Conservation (phyloP, 2,113 vertebrate species). For the Megaleporinus macrocephalus region DNA sequence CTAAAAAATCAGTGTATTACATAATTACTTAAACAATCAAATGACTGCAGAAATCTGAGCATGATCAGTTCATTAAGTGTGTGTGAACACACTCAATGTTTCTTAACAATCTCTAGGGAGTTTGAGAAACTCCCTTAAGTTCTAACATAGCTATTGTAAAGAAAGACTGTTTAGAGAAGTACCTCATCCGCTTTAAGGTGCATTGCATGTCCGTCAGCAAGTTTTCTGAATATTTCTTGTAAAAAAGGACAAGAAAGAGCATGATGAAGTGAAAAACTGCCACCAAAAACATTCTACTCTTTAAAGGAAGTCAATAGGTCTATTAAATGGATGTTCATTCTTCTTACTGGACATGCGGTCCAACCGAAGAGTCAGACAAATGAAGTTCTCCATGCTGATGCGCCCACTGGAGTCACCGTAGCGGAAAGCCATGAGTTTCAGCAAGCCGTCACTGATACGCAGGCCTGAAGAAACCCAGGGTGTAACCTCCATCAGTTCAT, state of each 20-base stretch:
- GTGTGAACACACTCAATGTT: no score
- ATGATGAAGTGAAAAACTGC: background rate
- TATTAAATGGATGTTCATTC: background rate
- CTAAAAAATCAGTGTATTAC: no score
- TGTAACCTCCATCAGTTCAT: background rate
- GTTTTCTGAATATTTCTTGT: slow-evolving; percentile 47
- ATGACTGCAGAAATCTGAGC: no score
- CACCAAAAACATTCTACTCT: no score
- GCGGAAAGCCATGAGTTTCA: slow-evolving; percentile 47
- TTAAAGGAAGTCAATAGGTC: background rate
- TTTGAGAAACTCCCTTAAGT: no score
- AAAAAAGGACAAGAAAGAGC: background rate
- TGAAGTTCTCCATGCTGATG: slow-evolving; percentile 50
- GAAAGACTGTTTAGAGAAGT: background rate
- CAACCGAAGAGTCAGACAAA: slow-evolving; percentile 44
- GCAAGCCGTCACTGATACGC: slow-evolving; percentile 33
- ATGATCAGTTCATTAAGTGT: no score
- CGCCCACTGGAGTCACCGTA: slow-evolving; percentile 34
- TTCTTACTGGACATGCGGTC: slow-evolving; percentile 49
- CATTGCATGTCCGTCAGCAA: slow-evolving; percentile 29
- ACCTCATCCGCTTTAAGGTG: slow-evolving; percentile 47
- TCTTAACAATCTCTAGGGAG: no score
- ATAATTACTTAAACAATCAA: no score
- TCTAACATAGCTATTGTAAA: background rate
- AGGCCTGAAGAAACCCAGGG: slow-evolving; percentile 24